phyloP scores from a whole-genome alignment of 2,113 vertebrate genomes.

The Salvelinus namaycush region DNA sequence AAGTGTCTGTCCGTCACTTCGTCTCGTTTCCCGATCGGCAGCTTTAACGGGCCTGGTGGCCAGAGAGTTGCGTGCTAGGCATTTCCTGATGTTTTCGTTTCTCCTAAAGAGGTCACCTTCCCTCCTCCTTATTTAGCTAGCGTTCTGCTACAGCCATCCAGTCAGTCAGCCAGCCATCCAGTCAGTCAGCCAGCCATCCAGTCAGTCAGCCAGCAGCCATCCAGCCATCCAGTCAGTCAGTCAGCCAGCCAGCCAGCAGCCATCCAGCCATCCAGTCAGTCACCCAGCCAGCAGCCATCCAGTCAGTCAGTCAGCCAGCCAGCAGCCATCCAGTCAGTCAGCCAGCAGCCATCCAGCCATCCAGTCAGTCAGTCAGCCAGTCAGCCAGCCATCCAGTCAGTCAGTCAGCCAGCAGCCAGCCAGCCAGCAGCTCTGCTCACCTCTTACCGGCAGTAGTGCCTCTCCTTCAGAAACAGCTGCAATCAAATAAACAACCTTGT shows the following conservation, averaged over 20 bases:
- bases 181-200: background rate
- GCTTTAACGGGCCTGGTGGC: slow-evolving; percentile 55
- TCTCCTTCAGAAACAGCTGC: slow-evolving; percentile 59
- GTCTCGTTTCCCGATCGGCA: slow-evolving; percentile 63
- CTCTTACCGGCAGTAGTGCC: slow-evolving; percentile 19
- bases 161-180: background rate
- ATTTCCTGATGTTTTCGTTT: slow-evolving; percentile 48
- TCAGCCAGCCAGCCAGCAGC: too few relatives aligned
- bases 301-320: too few relatives aligned
- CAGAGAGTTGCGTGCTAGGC: slow-evolving; percentile 53
- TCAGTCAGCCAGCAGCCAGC: too few relatives aligned
- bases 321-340: accelerated
- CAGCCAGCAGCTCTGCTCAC: slow-evolving; percentile 14
- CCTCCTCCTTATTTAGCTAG: background rate
- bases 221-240: too few relatives aligned
- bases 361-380: too few relatives aligned
- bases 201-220: background rate
- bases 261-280: too few relatives aligned
- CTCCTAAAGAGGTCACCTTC: slow-evolving; percentile 59
- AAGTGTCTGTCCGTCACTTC: slow-evolving; percentile 45
- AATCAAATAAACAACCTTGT: slow-evolving; percentile 57
- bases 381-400: too few relatives aligned
- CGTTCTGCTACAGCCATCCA: background rate
- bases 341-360: too few relatives aligned
- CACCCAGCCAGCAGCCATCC: too few relatives aligned